Base-by-base conservation (phyloP, 2,797 vertebrate species). In the Stomatorhinus walkeri region DNA sequence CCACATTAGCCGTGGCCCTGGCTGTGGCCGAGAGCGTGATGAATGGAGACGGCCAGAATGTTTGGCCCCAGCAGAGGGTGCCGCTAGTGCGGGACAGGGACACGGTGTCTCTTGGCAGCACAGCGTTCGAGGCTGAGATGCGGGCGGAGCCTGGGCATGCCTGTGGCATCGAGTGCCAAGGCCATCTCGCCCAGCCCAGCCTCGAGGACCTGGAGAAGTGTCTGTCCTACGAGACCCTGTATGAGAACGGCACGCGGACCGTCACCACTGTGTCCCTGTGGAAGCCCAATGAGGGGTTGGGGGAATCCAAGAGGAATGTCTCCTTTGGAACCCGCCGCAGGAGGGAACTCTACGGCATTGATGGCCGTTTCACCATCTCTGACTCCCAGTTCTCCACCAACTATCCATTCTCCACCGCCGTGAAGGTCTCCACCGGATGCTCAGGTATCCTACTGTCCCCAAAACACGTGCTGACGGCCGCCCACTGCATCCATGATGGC, bases 401-500 rank as follows among this genome's bases (percentile, higher is more conserved):
- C 84, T 99, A 97, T 88, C 98, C 98, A 0, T 99, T 99, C 94
- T 98, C 94, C 88, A 97, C 98, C 0, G 95, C 98, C 0, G 98
- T 99, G 89, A 99, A 98, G 94, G 94, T 99, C 89, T 99, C 98
- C 92, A 99, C 98, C 0, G 98, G 98, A 89, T 99, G 98, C 90
- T 99, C 98, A 0, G 98, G 98, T 0, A 94, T 98, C 49, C 96
- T 99, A 0, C 89, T 99, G 76, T 99, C 98, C 16, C 97, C 97
- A 0, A 97, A 90, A 87, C 98, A 99, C 0, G 98, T 99, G 32
- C 94, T 99, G 12, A 99, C 98, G 0, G 98, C 98, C 0, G 98
- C 98, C 51, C 98, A 99, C 94, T 99, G 98, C 52, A 93, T 99
- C 88, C 98, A 99, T 2, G 93, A 99, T 0, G 98, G 98, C 4